Conservation (phyloP, 64 coral and sea anemone genomes). For the Anthopleura sola region DNA sequence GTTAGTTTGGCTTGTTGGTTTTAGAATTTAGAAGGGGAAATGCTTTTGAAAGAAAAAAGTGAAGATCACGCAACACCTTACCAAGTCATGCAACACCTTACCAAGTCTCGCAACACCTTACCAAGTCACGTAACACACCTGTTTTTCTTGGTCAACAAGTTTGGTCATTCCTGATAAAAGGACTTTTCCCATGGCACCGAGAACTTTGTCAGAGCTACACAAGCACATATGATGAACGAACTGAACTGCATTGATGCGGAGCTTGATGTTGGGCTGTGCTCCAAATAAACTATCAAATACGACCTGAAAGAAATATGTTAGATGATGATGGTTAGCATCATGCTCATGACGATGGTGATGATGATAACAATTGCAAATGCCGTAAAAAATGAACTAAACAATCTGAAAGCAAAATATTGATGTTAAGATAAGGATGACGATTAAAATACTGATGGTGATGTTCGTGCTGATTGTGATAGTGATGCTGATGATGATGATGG, state of each 20-base stretch:
- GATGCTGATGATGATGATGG: too few relatives aligned
- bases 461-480: neutral
- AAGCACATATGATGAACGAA: constrained; percentile 92
- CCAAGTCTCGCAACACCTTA: neutral
- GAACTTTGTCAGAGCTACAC: constrained; percentile 89
- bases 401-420: too few relatives aligned
- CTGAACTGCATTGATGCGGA: constrained; percentile 71
- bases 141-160: constrained; percentile 24
- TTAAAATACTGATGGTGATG: neutral
- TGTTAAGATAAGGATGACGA: too few relatives aligned
- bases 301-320: constrained; percentile 24
- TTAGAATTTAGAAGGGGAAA: too few relatives aligned
- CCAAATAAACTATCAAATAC: constrained; percentile 93
- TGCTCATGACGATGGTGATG: neutral
- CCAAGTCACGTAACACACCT: neutral
- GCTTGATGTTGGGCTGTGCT: constrained; percentile 43
- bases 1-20: too few relatives aligned
- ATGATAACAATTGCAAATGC: neutral
- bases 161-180: constrained; percentile 60
- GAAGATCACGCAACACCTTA: neutral
- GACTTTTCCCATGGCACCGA: constrained; percentile 70
- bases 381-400: too few relatives aligned
- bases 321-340: neutral
- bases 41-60: too few relatives aligned
- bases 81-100: neutral